Evolutionary conservation across 1,140 invertebrate genomes (phyloP), one percentile per base, ranked within the genome.

Genomic region (Ips nitidus): DNA sequence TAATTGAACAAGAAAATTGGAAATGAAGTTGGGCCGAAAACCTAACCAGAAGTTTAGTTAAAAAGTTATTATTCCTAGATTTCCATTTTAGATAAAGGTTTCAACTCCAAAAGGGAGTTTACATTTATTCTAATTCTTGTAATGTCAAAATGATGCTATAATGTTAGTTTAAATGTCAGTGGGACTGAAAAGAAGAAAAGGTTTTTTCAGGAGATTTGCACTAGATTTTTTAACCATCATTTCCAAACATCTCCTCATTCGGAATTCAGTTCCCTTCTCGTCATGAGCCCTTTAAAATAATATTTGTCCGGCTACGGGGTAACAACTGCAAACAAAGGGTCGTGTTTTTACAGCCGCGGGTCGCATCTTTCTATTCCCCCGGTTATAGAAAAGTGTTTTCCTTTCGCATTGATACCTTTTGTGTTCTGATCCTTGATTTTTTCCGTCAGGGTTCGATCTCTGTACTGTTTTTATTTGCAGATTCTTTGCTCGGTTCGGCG

Each of bases 401-500:
- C 38, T 59, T 41, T 8, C 3, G 57, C 37, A 59, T 59, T 43
- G 39, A 59, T 59, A 59, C 57, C 57, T 56, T 37, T 50, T 50
- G 2, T 3, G 22, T 50, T 50, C 45, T 50, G 45, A 8, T 50
- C 6, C 7, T 50, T 50, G 45, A 50, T 50, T 50, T 50, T 50
- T 50, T 50, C 45, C 45, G 45, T 8, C 45, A 3, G 2, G 45
- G 3, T 6, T 8, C 7, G 0, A 50, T 50, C 22, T 2, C 6
- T 2, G 2, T 55, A 55, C 52, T 2, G 37, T 55, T 3, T 55
- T 55, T 73, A 53, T 63, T 81, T 80, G 41, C 87, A 84, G 91
- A 93, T 79, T 91, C 90, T 43, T 80, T 93, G 76, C 88, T 93
- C 81, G 91, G 90, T 67, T 93, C 91, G 8, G 91, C 89, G 39